Evolutionary conservation across 2,888 invertebrate genomes (phyloP), one percentile per base, ranked within the genome.

Genomic region (Notodonta ziczac): DNA sequence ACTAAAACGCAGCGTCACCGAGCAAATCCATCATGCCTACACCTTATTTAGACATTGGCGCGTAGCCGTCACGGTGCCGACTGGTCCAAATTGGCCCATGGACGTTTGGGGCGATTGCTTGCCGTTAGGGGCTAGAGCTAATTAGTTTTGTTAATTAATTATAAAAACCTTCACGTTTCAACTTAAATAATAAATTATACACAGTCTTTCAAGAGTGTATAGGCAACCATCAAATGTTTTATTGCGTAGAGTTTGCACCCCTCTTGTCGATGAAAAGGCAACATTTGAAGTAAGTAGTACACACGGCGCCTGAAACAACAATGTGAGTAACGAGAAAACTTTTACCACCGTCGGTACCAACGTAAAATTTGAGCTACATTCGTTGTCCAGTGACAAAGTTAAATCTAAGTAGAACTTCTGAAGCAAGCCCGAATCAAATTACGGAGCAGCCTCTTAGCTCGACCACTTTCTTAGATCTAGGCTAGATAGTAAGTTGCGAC

Each of bases 1-100:
- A 67, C 62, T 65, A 77, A 84, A 85, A 73, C 67, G 87, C 86
- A 72, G 57, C 73, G 77, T 89, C 88, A 89, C 73, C 63, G 59
- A 67, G 65, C 62, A 74, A 80, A 82, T 81, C 75, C 70, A 81
- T 86, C 80, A 81, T 65, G 7, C 42, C 42, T 42, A 72, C 65
- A 63, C 67, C 70, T 73, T 79, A 81, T 83, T 80, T 76, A 82
- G 76, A 69, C 69, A 69, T 75, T 69, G 67, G 35, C 63, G 61
- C 35, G 52, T 62, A 65, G 59, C 60, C 59, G 66, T 60, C 66
- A 62, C 58, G 65, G 62, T 48, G 61, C 61, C 55, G 60, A 50
- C 57, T 35, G 58, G 13, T 32, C 57, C 42, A 54, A 61, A 71
- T 66, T 61, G 44, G 65, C 56, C 65, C 57, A 44, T 57, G 44